These are phyloP conservation scores for Ochropleura plecta DNA, from an alignment of 2,888 invertebrate species.

Conservation along the genomic window DNA sequence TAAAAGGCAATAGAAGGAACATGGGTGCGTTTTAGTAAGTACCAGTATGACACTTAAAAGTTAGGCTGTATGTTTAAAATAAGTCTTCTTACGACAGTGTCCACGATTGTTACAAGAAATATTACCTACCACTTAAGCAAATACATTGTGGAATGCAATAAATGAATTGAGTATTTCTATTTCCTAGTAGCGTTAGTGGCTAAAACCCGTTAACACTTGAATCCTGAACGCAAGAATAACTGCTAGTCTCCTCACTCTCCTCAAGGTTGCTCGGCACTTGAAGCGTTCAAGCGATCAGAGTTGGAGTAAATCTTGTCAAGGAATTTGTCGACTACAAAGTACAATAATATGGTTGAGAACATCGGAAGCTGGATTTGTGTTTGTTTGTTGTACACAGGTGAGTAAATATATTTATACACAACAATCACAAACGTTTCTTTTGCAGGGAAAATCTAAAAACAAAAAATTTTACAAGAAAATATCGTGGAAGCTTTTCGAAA, in stretches of 20 bases:
- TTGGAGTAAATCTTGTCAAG: constrained; percentile 12
- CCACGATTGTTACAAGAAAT: too few species aligned
- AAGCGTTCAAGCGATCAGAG: constrained; percentile 28
- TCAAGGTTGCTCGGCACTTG: constrained; percentile 7
- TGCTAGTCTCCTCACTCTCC: background rate
- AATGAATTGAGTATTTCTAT: background rate
- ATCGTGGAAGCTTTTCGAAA: too few species aligned
- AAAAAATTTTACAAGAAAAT: too few species aligned
- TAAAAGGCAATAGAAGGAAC: too few species aligned
- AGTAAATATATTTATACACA: background rate
- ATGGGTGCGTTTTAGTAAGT: too few species aligned
- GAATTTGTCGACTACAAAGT: background rate
- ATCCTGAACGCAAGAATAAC: constrained; percentile 20
- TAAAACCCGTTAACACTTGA: background rate
- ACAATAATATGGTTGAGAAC: background rate
- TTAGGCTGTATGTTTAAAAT: too few species aligned
- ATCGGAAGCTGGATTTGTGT: background rate
- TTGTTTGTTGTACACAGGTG: background rate
- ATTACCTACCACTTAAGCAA: too few species aligned
- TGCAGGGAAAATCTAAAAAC: too few species aligned
- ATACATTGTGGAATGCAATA: too few species aligned
- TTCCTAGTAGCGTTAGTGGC: constrained; percentile 6
- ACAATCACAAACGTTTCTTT: background rate
- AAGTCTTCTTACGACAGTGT: too few species aligned
- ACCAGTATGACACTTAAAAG: too few species aligned